A percentile compares a stretch with the other conserved stretches of the same genome.
These are phyloP conservation scores for Tenodera sinensis DNA, from an alignment of 2,888 invertebrate genomes.

Conservation along the genomic window DNA sequence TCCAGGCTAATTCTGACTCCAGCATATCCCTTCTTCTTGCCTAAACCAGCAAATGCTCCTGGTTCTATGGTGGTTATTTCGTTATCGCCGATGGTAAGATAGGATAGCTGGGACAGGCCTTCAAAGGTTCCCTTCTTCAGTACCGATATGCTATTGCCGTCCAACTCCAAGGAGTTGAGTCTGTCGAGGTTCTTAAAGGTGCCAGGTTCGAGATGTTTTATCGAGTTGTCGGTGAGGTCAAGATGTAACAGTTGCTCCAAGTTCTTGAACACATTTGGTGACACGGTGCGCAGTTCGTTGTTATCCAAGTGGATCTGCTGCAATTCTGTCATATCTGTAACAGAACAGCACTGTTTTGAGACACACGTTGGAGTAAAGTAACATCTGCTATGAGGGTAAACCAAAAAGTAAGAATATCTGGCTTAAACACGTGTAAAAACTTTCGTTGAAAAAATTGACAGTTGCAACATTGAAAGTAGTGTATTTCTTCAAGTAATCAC, in stretches of 20 bases:
- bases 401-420: too few species aligned
- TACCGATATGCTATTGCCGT: background rate
- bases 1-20: background rate
- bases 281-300: background rate
- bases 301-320: background rate
- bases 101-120: background rate
- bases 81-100: background rate
- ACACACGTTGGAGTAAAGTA: too few species aligned
- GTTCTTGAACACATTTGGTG: background rate
- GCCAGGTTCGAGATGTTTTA: background rate
- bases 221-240: background rate
- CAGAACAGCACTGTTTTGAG: background rate
- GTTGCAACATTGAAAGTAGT: too few species aligned
- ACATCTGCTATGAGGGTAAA: too few species aligned
- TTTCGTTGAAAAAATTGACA: too few species aligned
- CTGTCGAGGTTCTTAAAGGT: background rate
- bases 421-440: too few species aligned
- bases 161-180: background rate
- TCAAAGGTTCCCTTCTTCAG: background rate
- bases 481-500: too few species aligned
- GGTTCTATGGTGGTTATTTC: background rate
- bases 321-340: background rate
- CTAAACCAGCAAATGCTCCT: background rate
- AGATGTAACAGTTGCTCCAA: background rate
- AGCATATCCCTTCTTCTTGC: background rate